Percentiles rank a stretch among this genome's conserved stretches.
phyloP scores from a whole-genome alignment of 2,113 vertebrate genomes.

The Phyllostomus discolor region DNA sequence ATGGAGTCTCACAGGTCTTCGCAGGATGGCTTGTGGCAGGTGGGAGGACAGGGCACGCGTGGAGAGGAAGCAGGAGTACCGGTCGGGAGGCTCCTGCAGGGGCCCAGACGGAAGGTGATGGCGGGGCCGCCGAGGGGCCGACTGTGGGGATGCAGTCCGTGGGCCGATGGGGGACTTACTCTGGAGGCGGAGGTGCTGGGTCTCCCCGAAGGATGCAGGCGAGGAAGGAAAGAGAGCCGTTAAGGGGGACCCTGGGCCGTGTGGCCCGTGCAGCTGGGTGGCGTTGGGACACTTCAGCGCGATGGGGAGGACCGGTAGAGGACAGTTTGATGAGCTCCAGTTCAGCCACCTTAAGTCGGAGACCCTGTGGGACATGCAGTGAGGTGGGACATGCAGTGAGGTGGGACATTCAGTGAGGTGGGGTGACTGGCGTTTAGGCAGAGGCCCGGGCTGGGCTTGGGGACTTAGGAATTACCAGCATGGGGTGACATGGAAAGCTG shows the following conservation, averaged over 20 bases:
- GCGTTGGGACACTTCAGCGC: accelerated
- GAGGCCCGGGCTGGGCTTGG: background rate
- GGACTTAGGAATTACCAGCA: background rate
- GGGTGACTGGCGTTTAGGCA: background rate
- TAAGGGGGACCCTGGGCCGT: background rate
- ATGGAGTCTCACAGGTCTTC: background rate
- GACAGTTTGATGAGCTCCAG: background rate
- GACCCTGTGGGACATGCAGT: accelerated
- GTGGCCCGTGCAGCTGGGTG: background rate
- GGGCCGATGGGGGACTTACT: background rate
- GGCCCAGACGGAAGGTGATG: background rate
- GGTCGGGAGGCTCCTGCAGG: background rate
- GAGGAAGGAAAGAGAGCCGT: background rate
- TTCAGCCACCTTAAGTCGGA: background rate
- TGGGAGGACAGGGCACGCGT: background rate
- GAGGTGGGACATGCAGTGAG: accelerated
- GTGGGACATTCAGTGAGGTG: accelerated
- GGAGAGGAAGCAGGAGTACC: background rate
- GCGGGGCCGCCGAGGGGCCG: background rate
- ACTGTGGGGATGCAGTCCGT: background rate
- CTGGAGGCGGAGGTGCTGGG: background rate
- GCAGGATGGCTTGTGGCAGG: background rate
- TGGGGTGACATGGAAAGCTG: background rate
- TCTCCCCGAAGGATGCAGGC: background rate
- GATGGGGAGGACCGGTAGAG: accelerated